Conservation (phyloP, 2,113 vertebrate species). For the Ptyas mucosa region DNA sequence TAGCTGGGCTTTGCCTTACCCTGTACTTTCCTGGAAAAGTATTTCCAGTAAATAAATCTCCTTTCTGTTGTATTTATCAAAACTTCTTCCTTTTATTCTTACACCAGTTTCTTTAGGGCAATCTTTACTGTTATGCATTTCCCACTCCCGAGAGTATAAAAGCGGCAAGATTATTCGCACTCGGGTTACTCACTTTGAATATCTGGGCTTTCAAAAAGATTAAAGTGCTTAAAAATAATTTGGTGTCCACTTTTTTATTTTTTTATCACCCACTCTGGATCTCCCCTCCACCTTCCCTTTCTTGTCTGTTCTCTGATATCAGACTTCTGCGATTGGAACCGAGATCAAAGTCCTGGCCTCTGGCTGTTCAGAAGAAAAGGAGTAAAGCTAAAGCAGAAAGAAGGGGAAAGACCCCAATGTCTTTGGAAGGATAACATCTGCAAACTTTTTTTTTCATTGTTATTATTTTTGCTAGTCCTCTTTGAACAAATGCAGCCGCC, state of each 20-base stretch:
- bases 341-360: conserved; percentile 56
- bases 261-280: conserved; percentile 47
- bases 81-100: background rate
- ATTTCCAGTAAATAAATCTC: background rate
- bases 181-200: conserved; percentile 25
- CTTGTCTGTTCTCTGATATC: conserved; percentile 57
- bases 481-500: background rate
- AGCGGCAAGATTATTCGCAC: conserved; percentile 25
- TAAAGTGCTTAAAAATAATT: conserved; percentile 37
- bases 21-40: background rate
- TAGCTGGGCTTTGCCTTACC: background rate
- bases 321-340: conserved; percentile 54
- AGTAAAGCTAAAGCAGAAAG: background rate
- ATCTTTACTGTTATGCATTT: background rate
- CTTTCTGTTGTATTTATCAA: background rate
- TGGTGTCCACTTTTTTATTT: conserved; percentile 19
- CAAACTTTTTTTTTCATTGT: background rate
- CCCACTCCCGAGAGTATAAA: background rate
- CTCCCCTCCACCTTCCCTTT: conserved; percentile 25
- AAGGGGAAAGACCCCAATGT: background rate
- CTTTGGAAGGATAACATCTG: background rate
- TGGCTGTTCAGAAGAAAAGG: conserved; percentile 47
- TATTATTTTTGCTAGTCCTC: background rate
- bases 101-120: conserved; percentile 16
- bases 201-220: conserved; percentile 23